phyloP scores from a whole-genome alignment of 2,113 vertebrate genomes.

The Phoxinus phoxinus region DNA sequence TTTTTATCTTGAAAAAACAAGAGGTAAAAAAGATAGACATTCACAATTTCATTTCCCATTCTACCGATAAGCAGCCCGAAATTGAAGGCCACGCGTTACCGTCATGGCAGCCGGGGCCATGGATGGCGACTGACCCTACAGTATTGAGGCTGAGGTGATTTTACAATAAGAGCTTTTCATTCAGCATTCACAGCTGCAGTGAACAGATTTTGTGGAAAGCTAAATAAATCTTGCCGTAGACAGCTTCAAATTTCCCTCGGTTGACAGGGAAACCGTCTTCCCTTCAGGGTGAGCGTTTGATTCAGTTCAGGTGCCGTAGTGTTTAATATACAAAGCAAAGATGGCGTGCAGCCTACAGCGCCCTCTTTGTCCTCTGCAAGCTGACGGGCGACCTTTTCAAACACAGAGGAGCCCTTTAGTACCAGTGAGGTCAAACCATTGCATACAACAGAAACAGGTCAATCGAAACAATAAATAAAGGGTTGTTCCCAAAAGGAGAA shows the following conservation, averaged over 20 bases:
- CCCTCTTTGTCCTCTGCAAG: conserved; percentile 18
- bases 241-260: not conserved
- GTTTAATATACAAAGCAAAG: conserved; percentile 28
- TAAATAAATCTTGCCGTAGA: conserved; percentile 20
- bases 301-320: conserved; percentile 42
- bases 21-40: conserved; percentile 55
- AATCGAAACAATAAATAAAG: conserved; percentile 54
- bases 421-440: conserved; percentile 52
- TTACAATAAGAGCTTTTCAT: conserved; percentile 32
- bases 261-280: not conserved
- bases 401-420: conserved; percentile 55
- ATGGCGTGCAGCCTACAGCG: conserved; percentile 2
- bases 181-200: conserved; percentile 27
- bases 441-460: conserved; percentile 50
- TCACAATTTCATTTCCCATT: conserved; percentile 53
- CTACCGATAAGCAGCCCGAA: conserved; percentile 36
- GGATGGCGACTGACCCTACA: conserved; percentile 34
- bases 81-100: conserved; percentile 43
- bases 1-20: conserved; percentile 50
- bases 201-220: not conserved
- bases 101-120: not conserved
- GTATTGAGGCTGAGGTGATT: conserved; percentile 54
- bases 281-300: not conserved
- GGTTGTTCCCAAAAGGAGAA: conserved; percentile 44
- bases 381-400: conserved; percentile 17